These are phyloP conservation scores for Muricea muricata DNA, from an alignment of 92 coral and sea anemone species.

Conservation along the genomic window DNA sequence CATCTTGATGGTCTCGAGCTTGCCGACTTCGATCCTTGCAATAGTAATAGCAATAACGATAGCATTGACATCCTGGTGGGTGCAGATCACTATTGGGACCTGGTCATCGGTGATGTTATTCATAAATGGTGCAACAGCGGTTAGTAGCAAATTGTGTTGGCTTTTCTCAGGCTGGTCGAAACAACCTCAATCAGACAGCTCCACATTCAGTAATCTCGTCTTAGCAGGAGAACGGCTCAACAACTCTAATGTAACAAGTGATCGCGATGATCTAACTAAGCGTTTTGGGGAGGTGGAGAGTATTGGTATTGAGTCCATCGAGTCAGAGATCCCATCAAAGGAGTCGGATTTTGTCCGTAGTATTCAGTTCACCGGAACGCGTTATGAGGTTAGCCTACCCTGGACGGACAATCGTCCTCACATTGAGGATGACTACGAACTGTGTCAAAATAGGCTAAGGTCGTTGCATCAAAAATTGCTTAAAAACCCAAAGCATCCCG, in stretches of 20 bases:
- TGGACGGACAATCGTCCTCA: not conserved
- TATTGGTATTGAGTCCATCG: not conserved
- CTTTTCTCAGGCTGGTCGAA: not conserved
- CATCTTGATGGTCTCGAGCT: not conserved
- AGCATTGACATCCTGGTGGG: not conserved
- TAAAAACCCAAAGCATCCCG: not conserved
- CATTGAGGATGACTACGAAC: not conserved
- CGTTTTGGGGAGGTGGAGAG: conserved; percentile 19
- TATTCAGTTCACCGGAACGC: not conserved
- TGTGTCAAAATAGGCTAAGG: not conserved
- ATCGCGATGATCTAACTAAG: conserved; percentile 1
- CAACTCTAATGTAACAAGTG: not conserved
- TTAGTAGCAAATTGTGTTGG: not conserved
- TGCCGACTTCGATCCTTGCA: not conserved
- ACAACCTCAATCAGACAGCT: not conserved
- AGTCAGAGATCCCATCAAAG: no score
- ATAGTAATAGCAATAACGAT: not conserved
- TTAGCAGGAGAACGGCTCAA: conserved; percentile 54
- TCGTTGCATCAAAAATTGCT: not conserved
- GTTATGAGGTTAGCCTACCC: conserved; percentile 13
- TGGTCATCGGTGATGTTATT: conserved; percentile 8
- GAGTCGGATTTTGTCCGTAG: no score
- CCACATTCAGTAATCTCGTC: conserved; percentile 29
- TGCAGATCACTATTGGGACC: not conserved
- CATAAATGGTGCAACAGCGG: conserved; percentile 6